phyloP scores from a whole-genome alignment of 2,797 vertebrate species.

The Melopsittacus undulatus region DNA sequence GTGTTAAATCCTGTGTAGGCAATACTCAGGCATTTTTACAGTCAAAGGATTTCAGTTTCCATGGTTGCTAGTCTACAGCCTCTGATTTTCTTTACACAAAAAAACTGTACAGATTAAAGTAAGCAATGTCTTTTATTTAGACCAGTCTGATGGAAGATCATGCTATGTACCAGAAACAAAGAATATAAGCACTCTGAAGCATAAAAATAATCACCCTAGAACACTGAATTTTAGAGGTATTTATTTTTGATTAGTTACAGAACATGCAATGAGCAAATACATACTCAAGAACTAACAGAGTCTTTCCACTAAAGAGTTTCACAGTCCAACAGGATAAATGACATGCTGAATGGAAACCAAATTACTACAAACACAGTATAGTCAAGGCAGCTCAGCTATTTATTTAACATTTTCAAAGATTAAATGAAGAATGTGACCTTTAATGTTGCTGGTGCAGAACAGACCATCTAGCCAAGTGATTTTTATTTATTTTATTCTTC shows the following conservation, averaged over 20 bases:
- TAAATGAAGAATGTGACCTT: slow-evolving; percentile 25
- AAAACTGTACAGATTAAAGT: neutral
- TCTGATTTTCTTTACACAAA: neutral
- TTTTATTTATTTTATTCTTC: neutral
- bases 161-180: neutral
- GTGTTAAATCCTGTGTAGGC: neutral
- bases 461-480: neutral
- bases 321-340: neutral
- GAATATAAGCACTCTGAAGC: neutral
- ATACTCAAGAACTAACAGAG: neutral
- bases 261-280: neutral
- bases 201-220: neutral
- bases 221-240: neutral
- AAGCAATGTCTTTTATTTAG: neutral
- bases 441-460: neutral
- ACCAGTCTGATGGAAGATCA: neutral
- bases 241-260: neutral
- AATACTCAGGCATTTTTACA: neutral
- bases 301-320: neutral
- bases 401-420: slow-evolving; percentile 32
- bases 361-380: neutral
- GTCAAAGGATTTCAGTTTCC: neutral
- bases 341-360: neutral
- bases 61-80: neutral
- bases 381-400: neutral